Evolutionary conservation across 2,113 vertebrate species (phyloP), one percentile per base, ranked within the genome.

Genomic region (Zosterops lateralis): DNA sequence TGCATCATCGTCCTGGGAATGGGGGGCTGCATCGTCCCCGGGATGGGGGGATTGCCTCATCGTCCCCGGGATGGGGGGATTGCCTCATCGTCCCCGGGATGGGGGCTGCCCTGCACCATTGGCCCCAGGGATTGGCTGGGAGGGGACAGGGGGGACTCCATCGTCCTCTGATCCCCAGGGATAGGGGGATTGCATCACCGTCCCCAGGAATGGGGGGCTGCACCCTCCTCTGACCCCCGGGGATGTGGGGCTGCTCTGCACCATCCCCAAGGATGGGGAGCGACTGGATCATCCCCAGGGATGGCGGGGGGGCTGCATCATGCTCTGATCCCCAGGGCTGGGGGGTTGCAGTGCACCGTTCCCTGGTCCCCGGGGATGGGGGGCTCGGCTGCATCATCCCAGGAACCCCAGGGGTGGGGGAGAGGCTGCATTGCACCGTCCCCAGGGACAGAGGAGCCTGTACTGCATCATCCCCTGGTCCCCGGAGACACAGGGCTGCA

Each of bases 401-500:
- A 8, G 1, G 24, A 22, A 6, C 31, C 31, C 44, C 53, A 16
- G 36, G 19, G 20, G 13, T 17, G 22, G 25, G 34, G n/a, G 14
- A 26, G 5, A 32, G 14, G 9, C 53, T 50, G 4, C 9, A 28
- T 18, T 50, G 29, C 34, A 57, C 17, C 3, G 4, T 40, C 29
- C 42, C 44, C 28, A 4, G 32, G 9, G 12, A 12, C 9, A 10
- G 25, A 7, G 16, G 12, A 14, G 8, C 14, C 42, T 13, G 54
- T 22, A 3, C 7, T 47, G 29, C 48, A n/a, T 29, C 28, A 15
- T 31, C 36, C 17, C 36, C 8, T 7, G 29, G 12, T 45, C 24
- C 38, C 22, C 12, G 3, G 17, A 7, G 18, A 19, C 1, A 16
- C 2, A 5, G 4, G 32, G 4, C 26, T 66, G 53, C 22, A 11